Base-by-base conservation (phyloP, 2,797 vertebrate species). In the Halcyon chelicuti region DNA sequence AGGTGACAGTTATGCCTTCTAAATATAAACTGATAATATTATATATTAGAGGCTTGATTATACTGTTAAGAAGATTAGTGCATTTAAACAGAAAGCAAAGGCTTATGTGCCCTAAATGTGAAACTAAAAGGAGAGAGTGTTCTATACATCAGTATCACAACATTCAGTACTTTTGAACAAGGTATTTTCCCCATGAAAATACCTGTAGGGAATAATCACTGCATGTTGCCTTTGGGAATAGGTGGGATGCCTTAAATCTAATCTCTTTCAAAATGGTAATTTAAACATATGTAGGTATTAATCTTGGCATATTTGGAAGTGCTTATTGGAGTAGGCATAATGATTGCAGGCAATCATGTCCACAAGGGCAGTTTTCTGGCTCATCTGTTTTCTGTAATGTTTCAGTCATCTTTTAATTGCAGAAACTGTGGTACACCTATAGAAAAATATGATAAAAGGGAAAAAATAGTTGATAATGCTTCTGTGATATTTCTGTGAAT, bases 21-120 rank as follows among this genome's bases (percentile, higher is more conserved):
- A 97, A 96, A 96, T 97, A 96, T 97, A 96, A 96, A 94, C 93
- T 92, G 90, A 94, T 96, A 88, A 86, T 95, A 92, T 96, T 94
- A 76, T 80, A 89, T 95, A 86, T 97, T 95, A 87, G 72, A 89
- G 67, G 54, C 88, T 96, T 94, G 95, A 93, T 96, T 96, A 97
- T 96, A 68, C 57, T 0, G 5, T 95, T 97, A 97, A 97, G 97
- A 95, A 96, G 97, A 97, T 97, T 96, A 97, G 67, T 86, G 42
- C 62, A 51, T 96, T 97, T 94, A 87, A 94, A 92, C 28, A 86
- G 91, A 95, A 95, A 94, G 86, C 78, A 93, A 94, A 81, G 47
- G 89, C 91, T 94, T 86, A 77, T 80, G 83, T 94, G 90, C 65
- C 93, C 90, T 90, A 95, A 95, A 95, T 95, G 77, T 89, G 83